Evolutionary conservation across 2,888 invertebrate species (phyloP).

Genomic region (Phaonia tiefii): DNA sequence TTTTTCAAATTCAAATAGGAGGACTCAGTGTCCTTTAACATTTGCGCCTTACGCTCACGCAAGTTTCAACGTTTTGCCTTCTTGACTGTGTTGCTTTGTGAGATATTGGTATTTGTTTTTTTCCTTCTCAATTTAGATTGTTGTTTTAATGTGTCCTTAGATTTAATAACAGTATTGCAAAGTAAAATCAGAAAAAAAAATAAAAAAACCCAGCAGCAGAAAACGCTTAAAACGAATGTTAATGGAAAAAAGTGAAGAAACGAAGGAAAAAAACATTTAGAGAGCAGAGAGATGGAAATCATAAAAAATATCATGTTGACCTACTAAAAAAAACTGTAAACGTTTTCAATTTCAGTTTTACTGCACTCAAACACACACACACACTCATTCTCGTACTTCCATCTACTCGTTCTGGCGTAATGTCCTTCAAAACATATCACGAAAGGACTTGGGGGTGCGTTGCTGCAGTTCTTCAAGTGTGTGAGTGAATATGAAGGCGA

Average conservation of each 20-base stretch:
- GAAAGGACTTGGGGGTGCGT: not conserved
- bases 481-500: not conserved
- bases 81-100: not conserved
- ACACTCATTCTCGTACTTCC: not conserved
- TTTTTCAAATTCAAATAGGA: not conserved
- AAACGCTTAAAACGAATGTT: not conserved
- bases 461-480: not conserved
- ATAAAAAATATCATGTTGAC: constrained; percentile 37
- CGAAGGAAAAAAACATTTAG: too few relatives aligned
- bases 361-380: constrained; percentile 21
- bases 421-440: constrained; percentile 55
- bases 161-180: constrained; percentile 22
- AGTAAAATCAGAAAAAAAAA: not conserved
- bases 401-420: constrained; percentile 12
- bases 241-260: constrained; percentile 8
- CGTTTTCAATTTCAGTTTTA: constrained; percentile 64
- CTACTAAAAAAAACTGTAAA: constrained; percentile 57
- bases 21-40: not conserved
- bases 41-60: not conserved
- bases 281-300: constrained; percentile 23
- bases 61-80: not conserved
- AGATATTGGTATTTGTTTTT: not conserved
- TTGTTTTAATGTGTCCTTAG: constrained; percentile 31
- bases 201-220: not conserved
- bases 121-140: not conserved